Evolutionary conservation across 2,888 invertebrate genomes (phyloP).

Genomic region (Perizoma flavofasciatum): DNA sequence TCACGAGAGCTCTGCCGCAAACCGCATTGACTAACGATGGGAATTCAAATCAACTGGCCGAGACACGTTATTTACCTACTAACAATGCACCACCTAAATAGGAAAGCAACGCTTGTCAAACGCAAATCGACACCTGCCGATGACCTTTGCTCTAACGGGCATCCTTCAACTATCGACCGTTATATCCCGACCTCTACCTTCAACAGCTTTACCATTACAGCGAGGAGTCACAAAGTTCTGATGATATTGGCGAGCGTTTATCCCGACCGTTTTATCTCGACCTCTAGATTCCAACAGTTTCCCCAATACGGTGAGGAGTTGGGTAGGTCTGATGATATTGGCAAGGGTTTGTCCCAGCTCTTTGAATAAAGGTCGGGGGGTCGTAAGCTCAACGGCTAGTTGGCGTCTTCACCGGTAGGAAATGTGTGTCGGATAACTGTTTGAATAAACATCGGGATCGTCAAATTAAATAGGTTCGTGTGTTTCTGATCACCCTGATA

Average conservation of each 20-base stretch:
- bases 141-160: constrained; percentile 77
- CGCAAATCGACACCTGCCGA: constrained; percentile 78
- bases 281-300: constrained; percentile 26
- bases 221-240: constrained; percentile 33
- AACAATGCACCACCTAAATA: constrained; percentile 76
- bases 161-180: constrained; percentile 51
- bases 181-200: constrained; percentile 35
- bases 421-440: constrained; percentile 78
- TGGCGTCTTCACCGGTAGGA: constrained; percentile 62
- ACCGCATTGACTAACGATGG: constrained; percentile 46
- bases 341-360: constrained; percentile 50
- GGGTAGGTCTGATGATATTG: constrained; percentile 40
- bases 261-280: constrained; percentile 30
- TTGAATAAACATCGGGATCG: constrained; percentile 70
- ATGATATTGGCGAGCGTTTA: constrained; percentile 40
- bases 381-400: constrained; percentile 71
- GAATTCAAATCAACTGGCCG: constrained; percentile 40
- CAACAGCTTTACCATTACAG: constrained; percentile 27
- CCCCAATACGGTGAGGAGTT: constrained; percentile 33
- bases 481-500: constrained; percentile 44
- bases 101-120: constrained; percentile 75
- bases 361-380: constrained; percentile 79
- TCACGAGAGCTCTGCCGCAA: constrained; percentile 24
- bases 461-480: constrained; percentile 68
- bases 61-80: constrained; percentile 59